phyloP scores from a whole-genome alignment of 2,888 invertebrate genomes.

The Mantis religiosa region DNA sequence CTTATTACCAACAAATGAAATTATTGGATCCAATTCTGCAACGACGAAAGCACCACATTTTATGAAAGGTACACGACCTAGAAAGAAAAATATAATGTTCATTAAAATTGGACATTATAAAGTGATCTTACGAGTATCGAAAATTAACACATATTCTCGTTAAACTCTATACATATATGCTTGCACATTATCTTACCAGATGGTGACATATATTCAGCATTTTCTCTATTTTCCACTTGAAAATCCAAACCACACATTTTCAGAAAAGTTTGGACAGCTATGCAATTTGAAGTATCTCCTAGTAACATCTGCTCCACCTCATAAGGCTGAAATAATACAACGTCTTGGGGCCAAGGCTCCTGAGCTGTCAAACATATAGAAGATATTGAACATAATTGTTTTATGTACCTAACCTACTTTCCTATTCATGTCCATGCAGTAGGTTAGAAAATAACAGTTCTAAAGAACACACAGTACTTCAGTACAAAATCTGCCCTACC shows the following conservation, averaged over 20 bases:
- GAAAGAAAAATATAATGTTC: conserved; percentile 30
- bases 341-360: conserved; percentile 89
- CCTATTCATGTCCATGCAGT: too few relatives aligned
- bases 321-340: conserved; percentile 80
- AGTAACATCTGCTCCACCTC: conserved; percentile 91
- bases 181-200: conserved; percentile 49
- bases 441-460: too few relatives aligned
- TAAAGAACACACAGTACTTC: too few relatives aligned
- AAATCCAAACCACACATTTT: conserved; percentile 88
- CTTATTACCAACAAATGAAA: conserved; percentile 82
- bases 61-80: conserved; percentile 86
- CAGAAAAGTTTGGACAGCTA: conserved; percentile 88
- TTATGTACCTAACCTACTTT: not conserved
- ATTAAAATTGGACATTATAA: too few relatives aligned
- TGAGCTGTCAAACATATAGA: conserved; percentile 55
- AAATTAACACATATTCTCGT: too few relatives aligned
- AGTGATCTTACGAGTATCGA: too few relatives aligned
- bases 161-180: too few relatives aligned
- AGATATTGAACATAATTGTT: conserved; percentile 33
- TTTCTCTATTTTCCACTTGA: conserved; percentile 74
- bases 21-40: conserved; percentile 87
- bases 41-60: conserved; percentile 84
- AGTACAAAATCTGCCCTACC: conserved; percentile 25
- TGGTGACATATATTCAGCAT: conserved; percentile 96
- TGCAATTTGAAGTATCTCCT: conserved; percentile 89